Evolutionary conservation across 2,113 vertebrate genomes (phyloP).

Genomic region (Paratilapia polleni): DNA sequence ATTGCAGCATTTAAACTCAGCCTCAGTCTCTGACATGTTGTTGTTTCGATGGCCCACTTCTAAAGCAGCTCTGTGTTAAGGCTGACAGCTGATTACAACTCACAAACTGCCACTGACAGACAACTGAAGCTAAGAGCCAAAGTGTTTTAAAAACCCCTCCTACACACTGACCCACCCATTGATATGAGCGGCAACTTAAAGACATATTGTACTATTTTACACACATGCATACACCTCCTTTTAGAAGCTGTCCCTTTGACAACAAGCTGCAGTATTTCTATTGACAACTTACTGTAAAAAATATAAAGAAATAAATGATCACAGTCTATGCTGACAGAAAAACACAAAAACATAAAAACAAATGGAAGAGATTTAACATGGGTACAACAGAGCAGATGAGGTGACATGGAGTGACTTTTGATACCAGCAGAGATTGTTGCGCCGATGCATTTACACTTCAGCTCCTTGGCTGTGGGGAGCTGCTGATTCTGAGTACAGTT

Average conservation of each 20-base stretch:
- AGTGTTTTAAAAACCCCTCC: neutral
- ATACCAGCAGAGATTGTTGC: neutral
- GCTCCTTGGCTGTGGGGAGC: too few relatives aligned
- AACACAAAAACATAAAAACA: neutral
- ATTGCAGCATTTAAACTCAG: neutral
- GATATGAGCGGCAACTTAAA: neutral
- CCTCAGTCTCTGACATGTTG: fast-evolving
- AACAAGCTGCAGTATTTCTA: neutral
- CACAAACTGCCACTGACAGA: neutral
- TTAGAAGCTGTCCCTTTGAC: too few relatives aligned
- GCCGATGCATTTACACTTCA: neutral
- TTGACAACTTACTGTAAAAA: neutral
- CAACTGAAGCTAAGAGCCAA: neutral
- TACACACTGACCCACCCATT: neutral
- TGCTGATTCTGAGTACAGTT: too few relatives aligned
- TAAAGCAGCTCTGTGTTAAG: fast-evolving
- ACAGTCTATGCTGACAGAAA: neutral
- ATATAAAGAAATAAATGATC: too few relatives aligned
- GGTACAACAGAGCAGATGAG: too few relatives aligned
- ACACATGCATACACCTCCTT: neutral
- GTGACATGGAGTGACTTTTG: neutral
- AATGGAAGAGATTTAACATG: too few relatives aligned
- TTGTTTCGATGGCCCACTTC: neutral
- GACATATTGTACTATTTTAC: neutral
- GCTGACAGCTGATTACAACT: too few relatives aligned